phyloP scores from a whole-genome alignment of 2,797 vertebrate species.

The Phaenicophaeus curvirostris region DNA sequence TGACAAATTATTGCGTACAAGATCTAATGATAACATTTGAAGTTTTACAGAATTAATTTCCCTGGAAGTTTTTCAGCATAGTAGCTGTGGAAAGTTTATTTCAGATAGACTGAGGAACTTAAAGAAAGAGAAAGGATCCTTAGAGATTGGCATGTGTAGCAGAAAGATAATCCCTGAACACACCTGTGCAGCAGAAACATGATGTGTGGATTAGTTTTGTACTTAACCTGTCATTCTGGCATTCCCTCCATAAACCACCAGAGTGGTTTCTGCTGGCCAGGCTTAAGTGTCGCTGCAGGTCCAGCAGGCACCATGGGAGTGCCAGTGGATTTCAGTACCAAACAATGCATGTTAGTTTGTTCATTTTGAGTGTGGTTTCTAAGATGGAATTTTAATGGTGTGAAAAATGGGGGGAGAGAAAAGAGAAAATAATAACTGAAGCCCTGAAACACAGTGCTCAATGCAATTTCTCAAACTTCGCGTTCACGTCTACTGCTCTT shows the following conservation, averaged over 20 bases:
- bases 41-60: background rate
- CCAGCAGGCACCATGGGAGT: constrained; percentile 3
- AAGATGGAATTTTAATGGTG: constrained; percentile 72
- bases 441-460: background rate
- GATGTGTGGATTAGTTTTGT: constrained; percentile 46
- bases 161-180: constrained; percentile 73
- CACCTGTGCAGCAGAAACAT: constrained; percentile 75
- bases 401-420: background rate
- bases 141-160: constrained; percentile 23
- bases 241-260: constrained; percentile 40
- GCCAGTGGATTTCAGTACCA: background rate
- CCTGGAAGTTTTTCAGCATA: background rate
- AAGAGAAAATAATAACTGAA: constrained; percentile 12
- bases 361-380: constrained; percentile 25
- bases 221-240: constrained; percentile 66
- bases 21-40: background rate
- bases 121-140: constrained; percentile 44
- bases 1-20: background rate
- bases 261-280: constrained; percentile 12
- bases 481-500: background rate
- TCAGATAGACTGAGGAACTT: background rate
- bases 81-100: background rate
- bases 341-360: constrained; percentile 72
- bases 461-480: background rate
- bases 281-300: constrained; percentile 65